Percentiles rank a stretch among this genome's conserved stretches.
phyloP scores from a whole-genome alignment of 2,888 invertebrate genomes.

The Plagodis dolabraria region DNA sequence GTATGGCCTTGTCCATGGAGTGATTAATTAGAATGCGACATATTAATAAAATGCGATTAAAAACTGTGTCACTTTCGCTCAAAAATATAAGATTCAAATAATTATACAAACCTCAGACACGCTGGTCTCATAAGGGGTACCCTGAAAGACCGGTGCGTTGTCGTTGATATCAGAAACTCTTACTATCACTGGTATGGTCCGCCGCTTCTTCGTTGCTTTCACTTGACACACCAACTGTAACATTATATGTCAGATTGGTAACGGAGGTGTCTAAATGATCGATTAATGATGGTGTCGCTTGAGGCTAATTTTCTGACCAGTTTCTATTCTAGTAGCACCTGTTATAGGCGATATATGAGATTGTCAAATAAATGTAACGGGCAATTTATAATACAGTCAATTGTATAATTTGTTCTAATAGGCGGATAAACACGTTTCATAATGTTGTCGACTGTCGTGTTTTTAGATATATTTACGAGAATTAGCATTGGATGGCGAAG shows the following conservation, averaged over 20 bases:
- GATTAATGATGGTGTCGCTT: conserved; percentile 13
- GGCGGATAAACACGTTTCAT: too few species aligned
- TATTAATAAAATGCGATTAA: neutral
- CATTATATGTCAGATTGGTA: conserved; percentile 41
- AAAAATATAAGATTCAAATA: neutral
- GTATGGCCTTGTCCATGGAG: too few species aligned
- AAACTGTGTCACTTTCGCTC: neutral
- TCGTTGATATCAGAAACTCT: conserved; percentile 96
- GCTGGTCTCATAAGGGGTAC: conserved; percentile 92
- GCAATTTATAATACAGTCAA: conserved; percentile 7
- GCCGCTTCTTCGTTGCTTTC: conserved; percentile 90
- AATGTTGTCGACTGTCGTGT: too few species aligned
- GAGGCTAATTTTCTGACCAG: conserved; percentile 28
- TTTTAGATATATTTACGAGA: too few species aligned
- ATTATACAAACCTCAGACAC: conserved; percentile 90
- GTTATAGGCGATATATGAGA: conserved; percentile 13
- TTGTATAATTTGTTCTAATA: conserved; percentile 3
- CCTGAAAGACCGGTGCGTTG: conserved; percentile 93
- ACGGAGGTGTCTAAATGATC: conserved; percentile 10
- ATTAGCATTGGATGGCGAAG: too few species aligned
- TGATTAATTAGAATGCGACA: too few species aligned
- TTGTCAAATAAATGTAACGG: conserved; percentile 18
- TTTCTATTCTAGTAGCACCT: conserved; percentile 19
- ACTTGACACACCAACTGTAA: conserved; percentile 93
- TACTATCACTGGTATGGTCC: conserved; percentile 94